Base-by-base conservation (phyloP, 2,888 invertebrate genomes). In the Mayetiola destructor region DNA sequence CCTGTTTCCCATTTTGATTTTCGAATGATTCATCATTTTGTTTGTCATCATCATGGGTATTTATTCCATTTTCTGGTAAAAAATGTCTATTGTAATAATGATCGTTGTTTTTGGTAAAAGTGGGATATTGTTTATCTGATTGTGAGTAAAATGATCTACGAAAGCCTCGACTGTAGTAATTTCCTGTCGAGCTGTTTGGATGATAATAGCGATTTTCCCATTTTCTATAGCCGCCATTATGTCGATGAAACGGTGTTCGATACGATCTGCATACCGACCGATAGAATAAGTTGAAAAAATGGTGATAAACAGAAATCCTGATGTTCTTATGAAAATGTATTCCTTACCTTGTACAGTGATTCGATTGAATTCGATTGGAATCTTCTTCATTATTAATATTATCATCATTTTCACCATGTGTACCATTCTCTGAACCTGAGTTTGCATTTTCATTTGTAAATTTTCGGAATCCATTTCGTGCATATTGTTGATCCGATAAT, bases 281-380 rank as follows among this genome's bases (percentile, higher is more conserved):
- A 20, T n/a, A 27, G 30, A 35, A 27, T 23, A 30, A 23, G 16
- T 35, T 16, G 23, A 55, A 32, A 35, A 52, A 54, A 61, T 69
- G 73, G n/a, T n/a, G n/a, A n/a, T n/a, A n/a, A n/a, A n/a, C n/a
- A n/a, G n/a, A n/a, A n/a, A n/a, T n/a, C n/a, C n/a, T n/a, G n/a
- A n/a, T n/a, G n/a, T n/a, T n/a, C n/a, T n/a, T n/a, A n/a, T n/a
- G n/a, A n/a, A n/a, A n/a, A n/a, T n/a, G n/a, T n/a, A n/a, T n/a
- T n/a, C n/a, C n/a, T n/a, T n/a, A n/a, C n/a, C n/a, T n/a, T n/a
- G n/a, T n/a, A n/a, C n/a, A n/a, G n/a, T n/a, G n/a, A n/a, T n/a
- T n/a, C n/a, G n/a, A n/a, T n/a, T n/a, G n/a, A n/a, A n/a, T n/a
- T n/a, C n/a, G n/a, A n/a, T n/a, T n/a, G n/a, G n/a, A n/a, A n/a